These are phyloP conservation scores for Prunella strophiata DNA, from an alignment of 2,797 vertebrate genomes.

Conservation along the genomic window DNA sequence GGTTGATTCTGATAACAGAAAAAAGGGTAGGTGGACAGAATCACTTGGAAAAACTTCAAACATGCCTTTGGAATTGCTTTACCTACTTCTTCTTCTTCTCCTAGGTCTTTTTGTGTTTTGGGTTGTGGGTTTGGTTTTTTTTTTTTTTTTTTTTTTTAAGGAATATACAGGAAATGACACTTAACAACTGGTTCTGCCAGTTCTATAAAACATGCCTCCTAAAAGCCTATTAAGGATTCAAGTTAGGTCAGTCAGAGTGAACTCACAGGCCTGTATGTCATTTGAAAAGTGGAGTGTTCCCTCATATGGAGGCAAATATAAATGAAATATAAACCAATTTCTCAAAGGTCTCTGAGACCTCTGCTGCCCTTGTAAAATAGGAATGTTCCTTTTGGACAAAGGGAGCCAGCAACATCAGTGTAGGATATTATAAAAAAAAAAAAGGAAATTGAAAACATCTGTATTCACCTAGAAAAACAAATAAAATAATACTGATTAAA, in stretches of 20 bases:
- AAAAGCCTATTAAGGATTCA: conserved; percentile 41
- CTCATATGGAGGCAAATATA: background rate
- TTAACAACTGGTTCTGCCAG: conserved; percentile 49
- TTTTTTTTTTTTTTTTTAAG: background rate
- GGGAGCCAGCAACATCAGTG: background rate
- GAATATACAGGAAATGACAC: conserved; percentile 33
- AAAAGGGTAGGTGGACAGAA: background rate
- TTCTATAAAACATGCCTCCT: conserved; percentile 22
- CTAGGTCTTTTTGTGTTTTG: background rate
- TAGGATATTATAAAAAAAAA: background rate
- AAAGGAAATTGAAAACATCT: background rate
- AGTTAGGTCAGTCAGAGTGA: conserved; percentile 19
- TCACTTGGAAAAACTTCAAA: background rate
- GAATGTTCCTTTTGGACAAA: background rate
- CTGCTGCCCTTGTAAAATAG: background rate
- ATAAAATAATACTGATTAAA: background rate
- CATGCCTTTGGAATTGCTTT: background rate
- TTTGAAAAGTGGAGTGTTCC: background rate
- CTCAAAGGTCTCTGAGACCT: background rate
- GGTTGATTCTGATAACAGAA: background rate
- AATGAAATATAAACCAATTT: background rate
- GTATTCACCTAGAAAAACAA: background rate
- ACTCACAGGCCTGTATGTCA: background rate
- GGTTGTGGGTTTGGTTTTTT: background rate
- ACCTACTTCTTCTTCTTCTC: background rate